Evolutionary conservation across 1,140 invertebrate species (phyloP), one percentile per base, ranked within the genome.

Genomic region (Solen grandis): DNA sequence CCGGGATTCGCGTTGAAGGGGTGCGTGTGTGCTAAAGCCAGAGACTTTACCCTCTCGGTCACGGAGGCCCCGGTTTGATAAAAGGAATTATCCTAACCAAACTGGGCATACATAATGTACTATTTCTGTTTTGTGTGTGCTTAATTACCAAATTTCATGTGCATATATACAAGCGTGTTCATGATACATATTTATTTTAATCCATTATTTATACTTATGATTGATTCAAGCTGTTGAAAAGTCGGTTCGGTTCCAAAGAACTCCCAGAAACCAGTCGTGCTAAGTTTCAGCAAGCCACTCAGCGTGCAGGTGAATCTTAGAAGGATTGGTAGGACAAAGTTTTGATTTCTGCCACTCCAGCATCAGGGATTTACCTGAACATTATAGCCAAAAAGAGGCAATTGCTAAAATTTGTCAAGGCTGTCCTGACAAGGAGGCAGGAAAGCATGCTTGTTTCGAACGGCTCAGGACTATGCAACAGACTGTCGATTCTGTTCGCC

Each of bases 271-370:
- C 82, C 10, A 57, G 52, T 2, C 62, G 63, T 27, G 74, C 60
- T 31, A 29, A 78, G 54, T 81, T 81, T 65, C 68, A 76, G 10
- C 57, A 62, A 38, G 72, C 83, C 10, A 10, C 22, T n/a, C 83
- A 84, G 60, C 16, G 16, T 2, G 66, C 59, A 33, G 66, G 52
- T 3, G 83, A 81, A 25, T 22, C 74, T 31, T 38, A 81, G 5
- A 65, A 81, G 31, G 83, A 68, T 10, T 81, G 79, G 73, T 70
- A 77, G 22, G 77, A 81, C 31, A 25, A 76, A 14, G 60, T 83
- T 2, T 38, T 76, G 19, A 68, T 19, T 8, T 13, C 80, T 19
- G 76, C 77, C 8, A 54, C 55, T 16, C 41, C 41, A 62, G 82
- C 76, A 35, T 80, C 33, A 55, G 25, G 4, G 59, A 81, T 13